Evolutionary conservation across 2,888 invertebrate species (phyloP), one percentile per base, ranked within the genome.

Genomic region (Plagodis pulveraria): DNA sequence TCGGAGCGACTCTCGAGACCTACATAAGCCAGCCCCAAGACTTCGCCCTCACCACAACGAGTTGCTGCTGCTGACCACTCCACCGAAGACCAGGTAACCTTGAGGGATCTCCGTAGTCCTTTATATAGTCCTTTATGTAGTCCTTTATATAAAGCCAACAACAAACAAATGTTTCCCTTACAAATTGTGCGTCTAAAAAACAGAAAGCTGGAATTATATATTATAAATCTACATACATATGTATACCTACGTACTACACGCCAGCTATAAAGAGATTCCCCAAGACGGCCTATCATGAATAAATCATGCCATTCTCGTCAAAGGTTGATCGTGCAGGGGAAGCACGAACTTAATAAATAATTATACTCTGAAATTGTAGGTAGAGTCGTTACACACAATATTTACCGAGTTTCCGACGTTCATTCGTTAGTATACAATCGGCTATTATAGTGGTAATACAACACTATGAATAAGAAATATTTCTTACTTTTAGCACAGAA

Each of bases 311-410:
- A 59, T 61, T 36, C 58, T 53, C 62, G 54, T 68, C 70, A 67
- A 69, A 72, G 63, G 70, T 63, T 60, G 63, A 71, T 67, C 62
- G 62, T 47, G 57, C 54, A 59, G 46, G 38, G 62, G 58, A 67
- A 66, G 47, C 64, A 67, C 60, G 65, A 58, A 61, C 63, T 74
- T 71, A 69, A 72, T 74, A 70, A 67, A 67, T 70, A 74, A 73
- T 66, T 62, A 62, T 45, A 34, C 33, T 46, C 22, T 32, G n/a
- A 51, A 51, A 55, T 50, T 59, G 55, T 46, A 9, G 43, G 34
- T 10, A 7, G n/a, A n/a, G 38, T 9, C 8, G 9, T 32, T 33
- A 12, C 32, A 9, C 4, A n/a, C 33, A 47, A 54, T 54, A 47
- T 50, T 50, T 50, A 35, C 34, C 11, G 46, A 32, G 48, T 22